Evolutionary conservation across 1,140 invertebrate species (phyloP).

Genomic region (Dendroctonus ponderosae): DNA sequence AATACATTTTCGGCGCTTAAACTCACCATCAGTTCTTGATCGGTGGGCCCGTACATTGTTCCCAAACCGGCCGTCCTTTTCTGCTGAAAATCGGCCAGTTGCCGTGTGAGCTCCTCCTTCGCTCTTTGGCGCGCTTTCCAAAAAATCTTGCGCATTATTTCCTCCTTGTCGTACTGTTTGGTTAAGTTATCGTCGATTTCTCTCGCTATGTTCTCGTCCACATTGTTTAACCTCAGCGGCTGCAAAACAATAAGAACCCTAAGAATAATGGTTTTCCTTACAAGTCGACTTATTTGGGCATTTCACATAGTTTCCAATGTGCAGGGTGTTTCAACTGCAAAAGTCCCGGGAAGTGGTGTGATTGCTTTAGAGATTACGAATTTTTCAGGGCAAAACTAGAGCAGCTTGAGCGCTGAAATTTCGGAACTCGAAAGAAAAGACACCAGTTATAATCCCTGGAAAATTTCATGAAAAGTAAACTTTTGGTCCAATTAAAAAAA

Average conservation of each 20-base stretch:
- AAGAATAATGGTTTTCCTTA: not conserved
- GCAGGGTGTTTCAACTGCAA: no score
- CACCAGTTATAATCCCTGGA: no score
- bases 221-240: constrained; percentile 79
- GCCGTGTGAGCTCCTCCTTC: constrained; percentile 82
- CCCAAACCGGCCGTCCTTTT: constrained; percentile 88
- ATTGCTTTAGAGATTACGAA: not conserved
- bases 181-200: constrained; percentile 85
- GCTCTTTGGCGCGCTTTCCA: constrained; percentile 80
- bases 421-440: no score
- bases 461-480: no score
- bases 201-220: constrained; percentile 82
- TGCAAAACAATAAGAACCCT: constrained; percentile 51
- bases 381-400: no score
- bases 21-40: constrained; percentile 65
- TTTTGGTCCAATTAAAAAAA: no score
- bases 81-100: constrained; percentile 85
- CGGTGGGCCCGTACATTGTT: constrained; percentile 85
- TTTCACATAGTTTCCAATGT: no score
- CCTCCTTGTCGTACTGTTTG: constrained; percentile 82
- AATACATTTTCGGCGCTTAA: not conserved
- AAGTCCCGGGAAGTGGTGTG: no score
- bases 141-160: constrained; percentile 84
- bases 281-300: no score
- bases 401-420: no score